Percentiles rank a stretch among this genome's conserved stretches.
phyloP scores from a whole-genome alignment of 2,113 vertebrate species.

The Grallaria varia region DNA sequence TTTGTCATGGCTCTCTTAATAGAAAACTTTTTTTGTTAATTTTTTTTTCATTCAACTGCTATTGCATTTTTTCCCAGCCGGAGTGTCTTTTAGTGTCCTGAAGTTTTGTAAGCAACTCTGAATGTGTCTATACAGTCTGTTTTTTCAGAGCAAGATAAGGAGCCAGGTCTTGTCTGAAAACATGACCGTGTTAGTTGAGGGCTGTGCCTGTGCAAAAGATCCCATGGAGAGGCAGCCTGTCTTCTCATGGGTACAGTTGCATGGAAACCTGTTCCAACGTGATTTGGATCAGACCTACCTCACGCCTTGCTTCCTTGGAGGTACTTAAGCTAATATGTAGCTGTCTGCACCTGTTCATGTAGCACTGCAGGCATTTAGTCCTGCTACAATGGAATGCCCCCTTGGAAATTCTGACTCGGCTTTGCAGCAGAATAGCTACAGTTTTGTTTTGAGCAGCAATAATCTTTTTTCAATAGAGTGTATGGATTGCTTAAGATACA shows the following conservation, averaged over 20 bases:
- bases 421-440: neutral
- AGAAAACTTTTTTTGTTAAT: neutral
- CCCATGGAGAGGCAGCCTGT: neutral
- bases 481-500: neutral
- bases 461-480: neutral
- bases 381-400: neutral
- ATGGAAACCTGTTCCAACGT: neutral
- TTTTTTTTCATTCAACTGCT: neutral
- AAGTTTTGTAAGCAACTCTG: neutral
- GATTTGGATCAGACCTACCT: neutral
- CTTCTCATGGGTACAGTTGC: neutral
- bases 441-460: neutral
- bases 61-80: neutral
- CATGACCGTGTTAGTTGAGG: rapidly evolving
- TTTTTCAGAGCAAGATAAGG: neutral
- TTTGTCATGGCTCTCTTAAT: neutral
- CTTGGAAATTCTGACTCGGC: neutral
- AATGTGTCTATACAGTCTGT: neutral
- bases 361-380: neutral
- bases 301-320: neutral
- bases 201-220: neutral
- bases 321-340: neutral
- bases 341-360: neutral
- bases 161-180: neutral
- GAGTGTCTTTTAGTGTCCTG: neutral